Percentiles rank a stretch among this genome's conserved stretches.
These are phyloP conservation scores for Gryllus bimaculatus DNA, from an alignment of 1,140 invertebrate species.

Conservation along the genomic window DNA sequence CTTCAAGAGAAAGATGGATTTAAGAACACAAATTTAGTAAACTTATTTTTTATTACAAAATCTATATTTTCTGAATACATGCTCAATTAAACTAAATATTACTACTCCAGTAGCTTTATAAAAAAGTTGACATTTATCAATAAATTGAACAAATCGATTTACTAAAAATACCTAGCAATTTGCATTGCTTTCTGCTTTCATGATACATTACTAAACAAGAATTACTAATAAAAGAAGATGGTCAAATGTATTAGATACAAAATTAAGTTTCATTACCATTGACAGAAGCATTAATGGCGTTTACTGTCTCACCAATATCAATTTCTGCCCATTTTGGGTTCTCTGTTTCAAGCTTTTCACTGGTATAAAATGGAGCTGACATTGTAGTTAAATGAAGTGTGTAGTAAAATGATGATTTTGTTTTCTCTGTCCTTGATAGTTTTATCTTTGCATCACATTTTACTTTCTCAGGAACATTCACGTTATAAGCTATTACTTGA, in stretches of 20 bases:
- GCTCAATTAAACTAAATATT: no score
- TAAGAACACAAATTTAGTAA: no score
- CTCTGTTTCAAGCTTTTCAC: slow-evolving; percentile 60
- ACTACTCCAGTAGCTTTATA: no score
- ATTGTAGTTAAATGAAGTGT: slow-evolving; percentile 69
- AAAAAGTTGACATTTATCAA: no score
- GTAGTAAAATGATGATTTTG: slow-evolving; percentile 52
- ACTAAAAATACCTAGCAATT: no score
- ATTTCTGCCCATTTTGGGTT: slow-evolving; percentile 70
- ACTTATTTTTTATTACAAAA: no score
- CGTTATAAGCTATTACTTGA: slow-evolving; percentile 55
- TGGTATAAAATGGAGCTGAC: slow-evolving; percentile 79
- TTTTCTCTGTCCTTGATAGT: slow-evolving; percentile 9
- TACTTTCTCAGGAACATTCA: slow-evolving; percentile 35
- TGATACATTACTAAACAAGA: no score
- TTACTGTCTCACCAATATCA: slow-evolving; percentile 38
- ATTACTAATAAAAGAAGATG: no score
- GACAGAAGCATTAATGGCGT: slow-evolving; percentile 23
- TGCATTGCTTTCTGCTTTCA: no score
- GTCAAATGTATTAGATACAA: background rate
- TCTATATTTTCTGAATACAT: no score
- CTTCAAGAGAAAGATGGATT: no score
- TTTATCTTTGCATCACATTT: background rate
- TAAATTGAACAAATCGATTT: no score
- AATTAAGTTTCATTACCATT: slow-evolving; percentile 1